phyloP scores from a whole-genome alignment of 2,888 invertebrate species.

The Sphaerophoria taeniata region DNA sequence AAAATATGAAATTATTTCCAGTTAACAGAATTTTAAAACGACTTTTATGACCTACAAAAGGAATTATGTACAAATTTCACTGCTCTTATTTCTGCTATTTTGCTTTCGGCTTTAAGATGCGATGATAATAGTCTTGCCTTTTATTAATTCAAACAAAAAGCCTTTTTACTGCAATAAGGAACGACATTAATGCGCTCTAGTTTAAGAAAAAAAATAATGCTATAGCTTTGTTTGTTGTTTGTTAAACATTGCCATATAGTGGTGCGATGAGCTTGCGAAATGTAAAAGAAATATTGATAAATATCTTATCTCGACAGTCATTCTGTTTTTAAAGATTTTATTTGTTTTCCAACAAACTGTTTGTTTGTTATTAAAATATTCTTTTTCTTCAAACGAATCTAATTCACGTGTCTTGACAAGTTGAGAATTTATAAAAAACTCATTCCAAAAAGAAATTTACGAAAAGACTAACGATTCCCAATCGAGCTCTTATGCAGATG shows the following conservation, averaged over 20 bases:
- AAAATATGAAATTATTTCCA: not conserved
- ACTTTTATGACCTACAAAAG: constrained; percentile 1
- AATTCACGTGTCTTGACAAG: not conserved
- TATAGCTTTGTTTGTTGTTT: not conserved
- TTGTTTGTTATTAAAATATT: too few species aligned
- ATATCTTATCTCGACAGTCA: not conserved
- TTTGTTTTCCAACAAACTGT: not conserved
- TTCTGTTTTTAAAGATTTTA: not conserved
- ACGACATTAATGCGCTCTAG: constrained; percentile 10
- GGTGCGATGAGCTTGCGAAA: constrained; percentile 18
- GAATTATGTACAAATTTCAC: not conserved
- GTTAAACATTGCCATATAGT: not conserved
- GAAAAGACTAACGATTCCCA: not conserved
- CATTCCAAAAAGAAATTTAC: not conserved
- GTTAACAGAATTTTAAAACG: constrained; percentile 2
- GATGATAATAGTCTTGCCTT: not conserved
- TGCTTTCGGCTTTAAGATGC: not conserved
- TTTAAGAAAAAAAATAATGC: not conserved
- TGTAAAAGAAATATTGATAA: constrained; percentile 8
- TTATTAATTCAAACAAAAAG: not conserved
- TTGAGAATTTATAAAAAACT: not conserved
- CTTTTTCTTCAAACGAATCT: too few species aligned
- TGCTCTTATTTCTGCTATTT: not conserved
- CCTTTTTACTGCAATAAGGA: not conserved
- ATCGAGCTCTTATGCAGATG: constrained; percentile 11